Evolutionary conservation across 2,888 invertebrate genomes (phyloP).

Genomic region (Tineola bisselliella): DNA sequence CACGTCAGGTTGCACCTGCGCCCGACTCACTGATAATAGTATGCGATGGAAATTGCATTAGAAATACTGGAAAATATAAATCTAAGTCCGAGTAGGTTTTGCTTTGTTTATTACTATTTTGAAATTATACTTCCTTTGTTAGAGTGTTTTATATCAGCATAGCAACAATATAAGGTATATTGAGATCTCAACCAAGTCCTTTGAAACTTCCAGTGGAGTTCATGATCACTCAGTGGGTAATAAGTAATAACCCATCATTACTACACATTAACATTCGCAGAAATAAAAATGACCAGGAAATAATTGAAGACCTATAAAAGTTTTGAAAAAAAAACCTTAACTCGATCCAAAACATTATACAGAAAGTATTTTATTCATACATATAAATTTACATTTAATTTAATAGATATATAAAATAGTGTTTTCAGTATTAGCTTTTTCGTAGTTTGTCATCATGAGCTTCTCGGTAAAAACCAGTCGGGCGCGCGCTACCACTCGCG

Average conservation of each 20-base stretch:
- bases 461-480: constrained; percentile 36
- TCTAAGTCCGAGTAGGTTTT: not conserved
- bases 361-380: not conserved
- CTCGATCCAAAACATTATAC: too few species aligned
- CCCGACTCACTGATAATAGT: constrained; percentile 1
- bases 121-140: not conserved
- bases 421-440: not conserved
- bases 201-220: too few species aligned
- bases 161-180: too few species aligned
- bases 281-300: too few species aligned
- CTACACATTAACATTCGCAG: too few species aligned
- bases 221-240: too few species aligned
- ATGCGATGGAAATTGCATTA: constrained; percentile 18
- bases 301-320: too few species aligned
- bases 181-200: too few species aligned
- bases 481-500: constrained; percentile 60
- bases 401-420: not conserved
- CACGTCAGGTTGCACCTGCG: constrained; percentile 28
- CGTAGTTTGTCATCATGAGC: not conserved
- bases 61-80: constrained; percentile 6
- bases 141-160: too few species aligned
- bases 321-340: too few species aligned
- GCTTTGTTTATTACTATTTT: not conserved
- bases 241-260: too few species aligned
- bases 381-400: not conserved